A percentile compares a stretch with the other conserved stretches of the same genome.
Evolutionary conservation across 2,888 invertebrate genomes (phyloP).

Genomic region (Volucella inflata): DNA sequence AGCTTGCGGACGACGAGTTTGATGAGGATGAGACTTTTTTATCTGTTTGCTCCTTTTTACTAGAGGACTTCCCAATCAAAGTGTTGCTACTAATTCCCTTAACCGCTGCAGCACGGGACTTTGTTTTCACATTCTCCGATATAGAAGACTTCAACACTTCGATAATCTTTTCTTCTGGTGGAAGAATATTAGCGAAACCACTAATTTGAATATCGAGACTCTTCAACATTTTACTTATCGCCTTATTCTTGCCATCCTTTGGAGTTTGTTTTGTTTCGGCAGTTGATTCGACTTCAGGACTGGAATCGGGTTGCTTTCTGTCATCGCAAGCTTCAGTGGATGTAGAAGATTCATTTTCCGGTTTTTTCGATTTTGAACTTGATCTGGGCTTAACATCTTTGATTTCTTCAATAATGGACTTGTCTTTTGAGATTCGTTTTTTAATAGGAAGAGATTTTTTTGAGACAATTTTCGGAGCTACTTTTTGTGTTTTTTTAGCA

Average conservation of each 20-base stretch:
- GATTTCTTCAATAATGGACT: conserved; percentile 38
- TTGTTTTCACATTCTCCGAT: conserved; percentile 84
- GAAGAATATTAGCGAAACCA: conserved; percentile 82
- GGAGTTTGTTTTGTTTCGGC: conserved; percentile 77
- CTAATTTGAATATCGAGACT: conserved; percentile 83
- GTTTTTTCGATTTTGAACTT: conserved; percentile 56
- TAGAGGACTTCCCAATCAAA: conserved; percentile 30
- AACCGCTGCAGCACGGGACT: conserved; percentile 82
- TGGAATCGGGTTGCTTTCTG: conserved; percentile 60
- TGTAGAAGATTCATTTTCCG: conserved; percentile 51
- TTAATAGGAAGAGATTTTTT: conserved; percentile 78
- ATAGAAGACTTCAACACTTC: conserved; percentile 83
- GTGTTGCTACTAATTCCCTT: conserved; percentile 79
- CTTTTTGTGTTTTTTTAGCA: conserved; percentile 47
- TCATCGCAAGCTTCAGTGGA: conserved; percentile 74
- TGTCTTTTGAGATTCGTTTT: conserved; percentile 71
- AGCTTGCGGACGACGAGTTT: conserved; percentile 35
- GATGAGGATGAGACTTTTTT: conserved; percentile 34
- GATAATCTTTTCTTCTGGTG: conserved; percentile 81
- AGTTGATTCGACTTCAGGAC: conserved; percentile 55
- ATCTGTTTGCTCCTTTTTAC: conserved; percentile 32
- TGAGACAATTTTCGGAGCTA: conserved; percentile 65
- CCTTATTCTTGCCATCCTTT: conserved; percentile 82
- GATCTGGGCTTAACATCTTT: conserved; percentile 65
- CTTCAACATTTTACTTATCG: conserved; percentile 83